A percentile compares a stretch with the other conserved stretches of the same genome.
Evolutionary conservation across 2,797 vertebrate genomes (phyloP).

Genomic region (Prionace glauca): DNA sequence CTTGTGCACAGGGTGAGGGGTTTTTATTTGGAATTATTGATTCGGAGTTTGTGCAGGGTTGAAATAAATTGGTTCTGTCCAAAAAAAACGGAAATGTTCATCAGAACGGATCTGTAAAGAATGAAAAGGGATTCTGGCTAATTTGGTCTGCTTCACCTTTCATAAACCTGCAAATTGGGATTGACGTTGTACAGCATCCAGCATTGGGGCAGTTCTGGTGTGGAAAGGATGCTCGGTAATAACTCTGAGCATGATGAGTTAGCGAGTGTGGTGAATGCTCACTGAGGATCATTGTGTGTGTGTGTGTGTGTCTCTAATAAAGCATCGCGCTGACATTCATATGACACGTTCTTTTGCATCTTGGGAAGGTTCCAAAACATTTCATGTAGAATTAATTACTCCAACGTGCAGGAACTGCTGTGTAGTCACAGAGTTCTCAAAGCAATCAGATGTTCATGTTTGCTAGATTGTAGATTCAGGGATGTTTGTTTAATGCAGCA

Average conservation of each 20-base stretch:
- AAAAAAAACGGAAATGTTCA: not conserved
- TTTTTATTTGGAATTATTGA: not conserved
- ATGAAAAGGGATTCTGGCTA: not conserved
- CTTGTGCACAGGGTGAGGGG: not conserved
- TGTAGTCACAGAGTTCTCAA: not conserved
- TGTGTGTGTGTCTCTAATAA: not conserved
- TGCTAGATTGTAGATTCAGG: no score
- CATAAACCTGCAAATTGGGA: not conserved
- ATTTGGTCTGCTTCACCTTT: not conserved
- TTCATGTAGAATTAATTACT: not conserved
- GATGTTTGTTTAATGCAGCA: no score
- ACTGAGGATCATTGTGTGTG: not conserved
- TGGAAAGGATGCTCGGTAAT: not conserved
- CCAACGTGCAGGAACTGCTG: not conserved
- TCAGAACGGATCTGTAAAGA: not conserved
- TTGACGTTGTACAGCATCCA: not conserved
- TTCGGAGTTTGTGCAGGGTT: not conserved
- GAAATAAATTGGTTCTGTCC: not conserved
- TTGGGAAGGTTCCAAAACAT: not conserved
- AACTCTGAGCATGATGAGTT: not conserved
- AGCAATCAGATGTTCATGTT: no score
- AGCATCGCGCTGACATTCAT: not conserved
- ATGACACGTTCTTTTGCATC: not conserved
- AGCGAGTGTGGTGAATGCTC: not conserved
- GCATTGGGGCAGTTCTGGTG: not conserved